These are phyloP conservation scores for Sturnus vulgaris DNA, from an alignment of 2,113 vertebrate species.

Conservation along the genomic window DNA sequence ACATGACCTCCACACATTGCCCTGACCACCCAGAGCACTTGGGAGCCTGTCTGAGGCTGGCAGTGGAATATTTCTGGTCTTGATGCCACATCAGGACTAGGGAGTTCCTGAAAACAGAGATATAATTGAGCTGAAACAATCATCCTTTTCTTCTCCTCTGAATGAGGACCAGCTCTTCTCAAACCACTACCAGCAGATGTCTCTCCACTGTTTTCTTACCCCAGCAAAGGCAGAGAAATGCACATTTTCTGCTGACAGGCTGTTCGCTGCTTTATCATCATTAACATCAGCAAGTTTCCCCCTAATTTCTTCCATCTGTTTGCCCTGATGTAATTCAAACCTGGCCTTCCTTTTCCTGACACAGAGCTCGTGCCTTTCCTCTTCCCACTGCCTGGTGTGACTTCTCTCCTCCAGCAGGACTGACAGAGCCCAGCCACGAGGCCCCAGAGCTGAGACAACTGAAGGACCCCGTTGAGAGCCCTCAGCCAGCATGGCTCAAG, in stretches of 20 bases:
- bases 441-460: not conserved
- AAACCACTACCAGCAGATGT: not conserved
- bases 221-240: not conserved
- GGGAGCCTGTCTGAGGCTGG: not conserved
- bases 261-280: not conserved
- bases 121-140: not conserved
- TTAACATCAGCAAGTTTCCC: not conserved
- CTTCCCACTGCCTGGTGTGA: not conserved
- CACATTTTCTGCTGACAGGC: not conserved
- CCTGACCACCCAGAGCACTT: not conserved
- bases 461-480: not conserved
- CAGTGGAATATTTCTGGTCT: not conserved
- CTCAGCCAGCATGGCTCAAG: not conserved
- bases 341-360: not conserved
- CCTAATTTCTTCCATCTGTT: not conserved
- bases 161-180: not conserved
- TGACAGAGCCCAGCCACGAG: not conserved
- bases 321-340: not conserved
- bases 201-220: not conserved
- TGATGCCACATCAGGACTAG: not conserved
- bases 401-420: not conserved
- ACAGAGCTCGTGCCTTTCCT: not conserved
- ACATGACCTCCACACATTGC: not conserved
- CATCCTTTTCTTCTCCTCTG: not conserved
- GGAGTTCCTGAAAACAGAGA: not conserved